These are phyloP conservation scores for Myiotriccus ornatus DNA, from an alignment of 2,797 vertebrate species.

Conservation along the genomic window DNA sequence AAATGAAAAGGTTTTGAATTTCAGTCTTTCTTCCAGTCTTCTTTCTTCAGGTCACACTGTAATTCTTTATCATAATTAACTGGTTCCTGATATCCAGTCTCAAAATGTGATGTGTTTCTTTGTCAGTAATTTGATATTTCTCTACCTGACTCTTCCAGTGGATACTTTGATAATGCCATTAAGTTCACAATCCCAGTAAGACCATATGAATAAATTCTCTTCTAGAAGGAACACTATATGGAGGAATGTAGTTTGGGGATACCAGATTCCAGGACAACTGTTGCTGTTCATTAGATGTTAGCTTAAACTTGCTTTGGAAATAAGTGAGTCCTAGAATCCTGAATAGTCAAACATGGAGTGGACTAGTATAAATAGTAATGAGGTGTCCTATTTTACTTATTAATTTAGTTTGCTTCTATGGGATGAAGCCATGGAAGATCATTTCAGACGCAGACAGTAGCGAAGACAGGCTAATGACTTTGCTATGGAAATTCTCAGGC, in stretches of 20 bases:
- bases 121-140: not conserved
- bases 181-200: not conserved
- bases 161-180: not conserved
- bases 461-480: not conserved
- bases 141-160: not conserved
- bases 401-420: not conserved
- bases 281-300: not conserved
- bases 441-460: not conserved
- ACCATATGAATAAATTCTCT: not conserved
- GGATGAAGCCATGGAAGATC: not conserved
- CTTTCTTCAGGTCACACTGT: not conserved
- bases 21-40: not conserved
- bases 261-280: not conserved
- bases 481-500: not conserved
- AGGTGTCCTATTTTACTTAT: not conserved
- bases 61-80: not conserved
- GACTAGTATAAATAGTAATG: not conserved
- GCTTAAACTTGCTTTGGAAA: not conserved
- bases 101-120: accelerated
- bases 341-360: not conserved
- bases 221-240: not conserved
- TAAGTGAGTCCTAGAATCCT: not conserved
- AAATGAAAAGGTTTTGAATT: not conserved
- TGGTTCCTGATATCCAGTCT: not conserved
- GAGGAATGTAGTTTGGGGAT: not conserved